Base-by-base conservation (phyloP, 1,140 invertebrate genomes). In the Lysiphlebus fabarum region DNA sequence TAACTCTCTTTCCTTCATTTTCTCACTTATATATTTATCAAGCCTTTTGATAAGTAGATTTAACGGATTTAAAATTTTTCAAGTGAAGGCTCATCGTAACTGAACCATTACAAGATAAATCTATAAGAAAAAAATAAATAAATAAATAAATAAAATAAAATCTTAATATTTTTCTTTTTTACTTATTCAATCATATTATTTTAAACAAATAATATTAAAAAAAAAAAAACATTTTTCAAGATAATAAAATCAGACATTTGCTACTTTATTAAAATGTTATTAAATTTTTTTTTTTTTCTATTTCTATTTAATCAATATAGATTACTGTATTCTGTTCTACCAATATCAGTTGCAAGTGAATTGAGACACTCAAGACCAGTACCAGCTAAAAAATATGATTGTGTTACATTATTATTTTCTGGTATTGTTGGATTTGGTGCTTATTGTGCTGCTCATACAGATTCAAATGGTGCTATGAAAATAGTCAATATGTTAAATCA, bases 341-440 rank as follows among this genome's bases (percentile, higher is more conserved):
- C 95, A 14, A 89, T 93, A 62, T 91, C 90, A 48, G 95, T 97
- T 34, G 95, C 95, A 5, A 96, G 89, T 65, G 94, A 97, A 70
- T 81, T 98, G 43, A 85, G 95, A 62, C 93, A 97, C 74, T 85
- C 91, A 57, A 84, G 93, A 61, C 92, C 93, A 11, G 90, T 96
- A 4, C 88, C 90, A 6, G 92, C 93, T 7, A 90, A 86, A 70
- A 85, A 89, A 51, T 96, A 92, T 71, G 91, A 93, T 69, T 86
- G 85, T 43, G 94, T 96, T 4, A 97, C 95, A 0, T 82, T 98
- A 2, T 83, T 97, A 49, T 97, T 97, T 81, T 95, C 92, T 26
- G 95, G 94, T 34, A 94, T 97, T 63, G 94, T 96, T 40, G 93
- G 93, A 38, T 97, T 96, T 71, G 88, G 90, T 6, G 86, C 90